Percentiles rank a stretch among this genome's conserved stretches.
Evolutionary conservation across 2,113 vertebrate species (phyloP).

Genomic region (Oncorhynchus clarkii): DNA sequence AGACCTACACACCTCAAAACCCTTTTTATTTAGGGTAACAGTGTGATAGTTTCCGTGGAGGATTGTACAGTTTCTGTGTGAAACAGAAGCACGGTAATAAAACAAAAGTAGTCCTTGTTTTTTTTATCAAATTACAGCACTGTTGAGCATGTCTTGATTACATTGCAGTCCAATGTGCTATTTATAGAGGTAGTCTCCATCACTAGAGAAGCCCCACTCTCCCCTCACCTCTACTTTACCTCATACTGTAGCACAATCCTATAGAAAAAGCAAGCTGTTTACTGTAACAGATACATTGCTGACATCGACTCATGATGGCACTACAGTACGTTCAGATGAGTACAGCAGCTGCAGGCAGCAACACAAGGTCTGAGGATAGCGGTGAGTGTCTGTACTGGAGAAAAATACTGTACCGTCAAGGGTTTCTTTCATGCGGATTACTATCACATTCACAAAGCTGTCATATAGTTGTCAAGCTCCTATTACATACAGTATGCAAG

Average conservation of each 20-base stretch:
- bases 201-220: constrained; percentile 32
- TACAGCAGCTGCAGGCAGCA: not conserved
- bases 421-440: not conserved
- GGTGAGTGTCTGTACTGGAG: not conserved
- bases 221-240: constrained; percentile 31
- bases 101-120: constrained; percentile 48
- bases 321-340: not conserved
- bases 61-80: not conserved
- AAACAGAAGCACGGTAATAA: constrained; percentile 34
- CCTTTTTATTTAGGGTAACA: too few species aligned
- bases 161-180: constrained; percentile 42
- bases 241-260: not conserved
- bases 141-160: constrained; percentile 45
- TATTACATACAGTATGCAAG: too few species aligned
- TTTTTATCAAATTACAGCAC: constrained; percentile 46
- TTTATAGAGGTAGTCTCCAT: constrained; percentile 37
- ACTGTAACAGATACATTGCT: not conserved
- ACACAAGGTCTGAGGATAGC: not conserved
- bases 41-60: not conserved
- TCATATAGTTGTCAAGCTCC: too few species aligned
- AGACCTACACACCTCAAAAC: too few species aligned
- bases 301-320: not conserved
- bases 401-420: not conserved
- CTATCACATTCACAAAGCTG: too few species aligned
- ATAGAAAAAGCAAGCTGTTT: not conserved